Evolutionary conservation across 2,888 invertebrate genomes (phyloP).

Genomic region (Stenoptilia bipunctidactyla): DNA sequence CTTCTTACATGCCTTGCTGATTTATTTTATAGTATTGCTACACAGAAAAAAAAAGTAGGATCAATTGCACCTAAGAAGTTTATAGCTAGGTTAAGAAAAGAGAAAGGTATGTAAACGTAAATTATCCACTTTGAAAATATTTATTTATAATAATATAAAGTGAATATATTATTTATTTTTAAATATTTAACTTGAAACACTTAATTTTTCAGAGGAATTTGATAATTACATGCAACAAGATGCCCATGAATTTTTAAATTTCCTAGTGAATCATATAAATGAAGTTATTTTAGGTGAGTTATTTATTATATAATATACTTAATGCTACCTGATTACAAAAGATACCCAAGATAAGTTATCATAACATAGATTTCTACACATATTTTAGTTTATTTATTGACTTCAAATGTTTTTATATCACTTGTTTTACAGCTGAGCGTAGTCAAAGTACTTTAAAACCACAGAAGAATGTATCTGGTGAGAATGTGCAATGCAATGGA

Average conservation of each 20-base stretch:
- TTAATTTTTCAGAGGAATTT: constrained; percentile 88
- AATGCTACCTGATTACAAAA: too few relatives aligned
- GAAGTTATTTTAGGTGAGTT: constrained; percentile 93
- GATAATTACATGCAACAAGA: constrained; percentile 99
- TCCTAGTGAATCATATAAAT: constrained; percentile 97
- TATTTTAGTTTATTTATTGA: not conserved
- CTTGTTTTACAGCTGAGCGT: constrained; percentile 80
- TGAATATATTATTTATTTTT: too few relatives aligned
- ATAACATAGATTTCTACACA: not conserved
- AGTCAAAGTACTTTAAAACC: constrained; percentile 77
- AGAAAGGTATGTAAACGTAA: constrained; percentile 81
- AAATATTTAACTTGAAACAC: too few relatives aligned
- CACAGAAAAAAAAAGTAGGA: constrained; percentile 99
- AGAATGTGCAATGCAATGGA: constrained; percentile 53
- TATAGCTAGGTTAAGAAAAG: constrained; percentile 96
- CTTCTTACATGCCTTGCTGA: constrained; percentile 97
- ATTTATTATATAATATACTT: not conserved
- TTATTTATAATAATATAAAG: too few relatives aligned
- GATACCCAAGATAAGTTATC: too few relatives aligned
- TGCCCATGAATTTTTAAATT: constrained; percentile 99
- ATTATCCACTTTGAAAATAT: too few relatives aligned
- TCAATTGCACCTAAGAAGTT: constrained; percentile 99
- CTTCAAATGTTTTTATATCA: not conserved
- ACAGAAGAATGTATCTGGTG: constrained; percentile 62
- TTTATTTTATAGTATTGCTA: constrained; percentile 98